Evolutionary conservation across 2,888 invertebrate species (phyloP), one percentile per base, ranked within the genome.

Genomic region (Tipula confusa): DNA sequence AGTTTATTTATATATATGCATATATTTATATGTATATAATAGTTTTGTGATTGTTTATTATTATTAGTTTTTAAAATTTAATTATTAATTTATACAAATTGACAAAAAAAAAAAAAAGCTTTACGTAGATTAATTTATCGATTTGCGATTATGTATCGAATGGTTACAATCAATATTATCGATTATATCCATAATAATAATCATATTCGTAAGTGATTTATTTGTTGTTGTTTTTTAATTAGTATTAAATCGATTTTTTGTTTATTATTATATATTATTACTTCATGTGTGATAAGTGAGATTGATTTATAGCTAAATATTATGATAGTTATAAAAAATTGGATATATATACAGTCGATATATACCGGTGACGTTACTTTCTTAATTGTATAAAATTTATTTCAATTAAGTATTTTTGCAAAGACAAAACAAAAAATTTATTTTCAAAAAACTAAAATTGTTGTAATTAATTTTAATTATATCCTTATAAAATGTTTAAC

Each of bases 391-490:
- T n/a, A n/a, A n/a, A 64, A 64, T 64, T 64, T 64, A 64, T 64
- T 64, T 64, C 64, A 64, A 64, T 64, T 64, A 64, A 64, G 24
- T 64, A 13, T 13, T 6, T 38, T 38, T 24, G 18, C 11, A 24
- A 64, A 43, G 24, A 64, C 43, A 43, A 43, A 15, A 43, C 15
- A n/a, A 2, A 64, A 24, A 64, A 24, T 24, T 2, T 24, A 64
- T 64, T n/a, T n/a, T n/a, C n/a, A n/a, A n/a, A n/a, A n/a, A n/a
- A n/a, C n/a, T n/a, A 64, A 64, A 64, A 64, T 24, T 18, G 24
- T 64, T 64, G 64, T 64, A 64, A 64, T 64, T 64, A 64, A 9
- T 64, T 64, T 64, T 64, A 64, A 64, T 64, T 64, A 64, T 64
- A 64, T 64, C 64, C 64, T 64, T 64, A 64, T 64, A 64, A n/a